A percentile compares a stretch with the other conserved stretches of the same genome.
phyloP scores from a whole-genome alignment of 1,140 invertebrate genomes.

The Wiebesia pumilae region DNA sequence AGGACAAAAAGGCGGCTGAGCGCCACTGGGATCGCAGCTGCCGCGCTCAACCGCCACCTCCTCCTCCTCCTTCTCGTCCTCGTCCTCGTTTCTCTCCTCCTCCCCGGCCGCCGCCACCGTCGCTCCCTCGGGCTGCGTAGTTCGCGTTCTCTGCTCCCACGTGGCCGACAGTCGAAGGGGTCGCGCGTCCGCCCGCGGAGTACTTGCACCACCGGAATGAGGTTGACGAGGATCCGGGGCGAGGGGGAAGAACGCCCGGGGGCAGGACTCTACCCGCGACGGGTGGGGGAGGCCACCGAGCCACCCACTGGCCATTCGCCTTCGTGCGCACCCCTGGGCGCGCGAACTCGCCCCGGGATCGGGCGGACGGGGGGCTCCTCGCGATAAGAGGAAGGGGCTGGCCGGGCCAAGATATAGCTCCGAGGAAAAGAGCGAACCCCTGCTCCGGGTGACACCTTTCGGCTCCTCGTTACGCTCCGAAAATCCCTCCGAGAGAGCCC shows the following conservation, averaged over 20 bases:
- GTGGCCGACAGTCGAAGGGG: constrained; percentile 71
- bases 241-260: not conserved
- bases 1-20: constrained; percentile 57
- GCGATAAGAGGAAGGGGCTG: constrained; percentile 5
- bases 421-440: constrained; percentile 50
- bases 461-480: constrained; percentile 52
- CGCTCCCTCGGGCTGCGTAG: constrained; percentile 21
- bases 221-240: constrained; percentile 60
- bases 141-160: constrained; percentile 69
- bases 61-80: constrained; percentile 43
- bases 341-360: not conserved
- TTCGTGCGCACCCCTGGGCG: not conserved
- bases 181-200: constrained; percentile 51
- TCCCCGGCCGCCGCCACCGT: not conserved
- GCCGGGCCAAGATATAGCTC: constrained; percentile 21
- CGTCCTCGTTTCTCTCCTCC: not conserved
- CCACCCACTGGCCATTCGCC: constrained; percentile 44
- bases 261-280: not conserved
- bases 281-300: not conserved
- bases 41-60: constrained; percentile 41
- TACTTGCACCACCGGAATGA: constrained; percentile 61
- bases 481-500: constrained; percentile 38
- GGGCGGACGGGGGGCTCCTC: too few relatives aligned
- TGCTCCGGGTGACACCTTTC: constrained; percentile 38
- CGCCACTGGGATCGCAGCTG: constrained; percentile 67